Conservation (phyloP, 2,113 vertebrate genomes). For the Eubucco bourcierii region DNA sequence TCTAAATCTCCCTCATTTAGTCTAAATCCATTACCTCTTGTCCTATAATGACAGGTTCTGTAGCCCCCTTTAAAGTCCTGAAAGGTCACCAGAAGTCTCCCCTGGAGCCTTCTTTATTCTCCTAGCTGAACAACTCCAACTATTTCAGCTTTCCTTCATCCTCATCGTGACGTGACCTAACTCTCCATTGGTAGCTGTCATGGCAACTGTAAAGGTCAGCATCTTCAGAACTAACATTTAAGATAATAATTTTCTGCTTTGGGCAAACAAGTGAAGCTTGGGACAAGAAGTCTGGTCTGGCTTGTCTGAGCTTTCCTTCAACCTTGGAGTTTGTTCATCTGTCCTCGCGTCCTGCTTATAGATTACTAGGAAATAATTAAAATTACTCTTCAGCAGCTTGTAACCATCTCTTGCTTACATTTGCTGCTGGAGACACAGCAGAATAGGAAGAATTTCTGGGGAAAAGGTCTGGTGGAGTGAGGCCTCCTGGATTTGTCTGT, state of each 20-base stretch:
- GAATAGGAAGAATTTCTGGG: neutral
- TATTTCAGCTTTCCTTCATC: neutral
- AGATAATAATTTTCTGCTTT: neutral
- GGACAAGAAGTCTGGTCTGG: neutral
- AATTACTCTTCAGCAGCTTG: neutral
- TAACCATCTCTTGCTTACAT: neutral
- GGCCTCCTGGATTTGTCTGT: neutral
- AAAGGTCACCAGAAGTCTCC: neutral
- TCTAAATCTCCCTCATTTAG: neutral
- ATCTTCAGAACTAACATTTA: neutral
- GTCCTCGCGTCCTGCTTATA: neutral
- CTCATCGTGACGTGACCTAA: neutral
- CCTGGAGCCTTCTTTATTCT: neutral
- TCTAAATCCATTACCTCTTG: neutral
- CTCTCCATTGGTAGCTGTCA: neutral
- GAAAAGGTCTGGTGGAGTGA: accelerated
- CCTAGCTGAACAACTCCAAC: neutral
- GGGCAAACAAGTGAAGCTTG: neutral
- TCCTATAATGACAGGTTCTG: neutral
- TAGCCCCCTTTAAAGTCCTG: neutral
- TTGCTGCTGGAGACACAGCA: neutral
- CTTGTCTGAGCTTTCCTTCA: neutral
- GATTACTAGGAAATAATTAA: neutral
- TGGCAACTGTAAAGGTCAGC: neutral
- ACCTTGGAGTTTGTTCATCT: neutral